Base-by-base conservation (phyloP, 2,113 vertebrate species). In the Sander lucioperca region DNA sequence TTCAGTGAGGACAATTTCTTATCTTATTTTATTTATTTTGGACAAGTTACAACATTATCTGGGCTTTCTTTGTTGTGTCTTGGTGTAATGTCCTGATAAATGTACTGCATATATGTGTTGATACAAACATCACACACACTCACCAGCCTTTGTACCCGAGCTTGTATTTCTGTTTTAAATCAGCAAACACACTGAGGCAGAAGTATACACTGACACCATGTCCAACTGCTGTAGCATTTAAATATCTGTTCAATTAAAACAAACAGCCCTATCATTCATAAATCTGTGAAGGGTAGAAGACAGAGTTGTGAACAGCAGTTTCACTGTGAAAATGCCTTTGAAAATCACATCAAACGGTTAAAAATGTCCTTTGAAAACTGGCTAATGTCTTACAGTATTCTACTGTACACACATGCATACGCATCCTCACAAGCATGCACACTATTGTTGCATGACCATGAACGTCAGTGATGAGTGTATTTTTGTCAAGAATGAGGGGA, bases 401-500 rank as follows among this genome's bases (percentile, higher is more conserved):
- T 68, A 23, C 9, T 61, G 7, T 7, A 61, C 43, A 67, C 12
- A 59, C 45, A 53, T 33, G 2, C 39, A 39, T 39, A 39, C 9
- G 10, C 39, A 11, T 43, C 10, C 39, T 43, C 39, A 43, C 39
- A 43, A 43, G 39, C 39, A 43, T 43, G 0, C 59, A 66, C 2
- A 19, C 51, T 33, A 47, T 58, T 62, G 43, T 56, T 67, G 47
- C 54, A 43, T 6, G 47, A 4, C 12, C 10, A 19, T 51, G 27
- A 45, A 76, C 53, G 11, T n/a, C 43, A 23, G 56, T 63, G 48
- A 27, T 39, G 36, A 70, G 56, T 57, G 36, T 69, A 25, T 73
- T 47, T 82, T 69, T 56, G 23, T 62, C 11, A 48, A 56, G 65
- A 64, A 65, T 15, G 59, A 70, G 39, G 58, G 57, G 16, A 76